Evolutionary conservation across 2,888 invertebrate species (phyloP).

Genomic region (Scaptomyza parva): DNA sequence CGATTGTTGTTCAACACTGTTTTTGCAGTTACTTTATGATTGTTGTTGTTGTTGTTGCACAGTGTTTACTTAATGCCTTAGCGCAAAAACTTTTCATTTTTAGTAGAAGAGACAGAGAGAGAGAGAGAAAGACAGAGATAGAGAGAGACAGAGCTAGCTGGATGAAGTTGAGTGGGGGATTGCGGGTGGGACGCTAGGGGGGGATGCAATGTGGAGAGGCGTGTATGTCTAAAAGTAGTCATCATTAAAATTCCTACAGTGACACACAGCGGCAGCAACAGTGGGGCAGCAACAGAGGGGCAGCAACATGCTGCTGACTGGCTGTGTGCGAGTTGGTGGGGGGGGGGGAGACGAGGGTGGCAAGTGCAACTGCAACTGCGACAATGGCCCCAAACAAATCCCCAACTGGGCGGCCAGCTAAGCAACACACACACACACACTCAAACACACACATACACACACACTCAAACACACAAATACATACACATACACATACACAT

Average conservation of each 20-base stretch:
- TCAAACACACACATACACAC: no score
- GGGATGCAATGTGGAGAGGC: slow-evolving; percentile 65
- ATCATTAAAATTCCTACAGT: slow-evolving; percentile 81
- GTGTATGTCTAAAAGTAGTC: slow-evolving; percentile 81
- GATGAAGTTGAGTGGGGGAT: background rate
- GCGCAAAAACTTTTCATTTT: slow-evolving; percentile 47
- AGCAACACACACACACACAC: no score
- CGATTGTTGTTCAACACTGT: background rate
- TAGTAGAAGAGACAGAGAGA: slow-evolving; percentile 11
- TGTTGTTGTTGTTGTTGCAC: slow-evolving; percentile 9
- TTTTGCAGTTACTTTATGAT: background rate
- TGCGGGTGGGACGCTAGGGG: no score
- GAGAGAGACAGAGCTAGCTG: slow-evolving; percentile 16
- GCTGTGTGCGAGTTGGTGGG: background rate
- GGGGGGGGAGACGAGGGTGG: background rate
- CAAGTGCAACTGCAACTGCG: slow-evolving; percentile 34
- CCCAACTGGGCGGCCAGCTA: slow-evolving; percentile 73
- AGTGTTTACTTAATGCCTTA: slow-evolving; percentile 47
- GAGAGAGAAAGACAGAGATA: background rate
- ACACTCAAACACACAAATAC: no score
- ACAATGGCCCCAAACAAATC: slow-evolving; percentile 63
- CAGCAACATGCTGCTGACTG: slow-evolving; percentile 9
- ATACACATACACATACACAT: no score
- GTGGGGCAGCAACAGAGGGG: slow-evolving; percentile 14
- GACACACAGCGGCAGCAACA: slow-evolving; percentile 65